These are phyloP conservation scores for Drosophila lacteicornis DNA, from an alignment of 1,140 invertebrate species.

Conservation along the genomic window DNA sequence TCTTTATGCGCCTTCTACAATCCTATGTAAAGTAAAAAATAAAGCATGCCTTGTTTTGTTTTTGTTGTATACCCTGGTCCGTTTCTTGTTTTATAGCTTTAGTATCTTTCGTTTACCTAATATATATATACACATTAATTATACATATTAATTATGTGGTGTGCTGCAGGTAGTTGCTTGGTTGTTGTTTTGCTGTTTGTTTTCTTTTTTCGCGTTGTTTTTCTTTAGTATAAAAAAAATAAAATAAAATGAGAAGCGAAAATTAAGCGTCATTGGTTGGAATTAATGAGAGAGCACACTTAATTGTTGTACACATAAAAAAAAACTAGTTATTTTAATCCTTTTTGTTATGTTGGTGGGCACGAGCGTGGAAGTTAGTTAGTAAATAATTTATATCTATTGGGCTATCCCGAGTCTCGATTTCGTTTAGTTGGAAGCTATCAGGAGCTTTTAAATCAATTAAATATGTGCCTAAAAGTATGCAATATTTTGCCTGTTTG, in stretches of 20 bases:
- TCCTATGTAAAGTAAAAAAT: conserved; percentile 49
- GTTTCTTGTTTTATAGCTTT: conserved; percentile 47
- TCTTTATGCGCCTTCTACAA: conserved; percentile 53
- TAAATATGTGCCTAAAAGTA: background rate
- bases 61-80: conserved; percentile 71
- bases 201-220: conserved; percentile 13
- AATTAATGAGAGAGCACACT: conserved; percentile 48
- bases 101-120: conserved; percentile 58
- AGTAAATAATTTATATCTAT: background rate
- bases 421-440: background rate
- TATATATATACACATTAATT: conserved; percentile 49
- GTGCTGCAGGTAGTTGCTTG: conserved; percentile 74
- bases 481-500: background rate
- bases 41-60: conserved; percentile 16
- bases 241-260: conserved; percentile 37
- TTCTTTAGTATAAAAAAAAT: conserved; percentile 16
- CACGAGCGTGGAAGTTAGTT: background rate
- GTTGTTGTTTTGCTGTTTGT: conserved; percentile 58
- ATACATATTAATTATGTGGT: conserved; percentile 50
- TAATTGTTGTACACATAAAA: conserved; percentile 32
- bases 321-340: conserved; percentile 23
- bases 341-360: conserved; percentile 24
- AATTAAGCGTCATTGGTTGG: conserved; percentile 51
- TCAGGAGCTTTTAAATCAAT: background rate
- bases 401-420: background rate